Conservation (phyloP, 2,797 vertebrate species). For the Euphonia xanthogaster region DNA sequence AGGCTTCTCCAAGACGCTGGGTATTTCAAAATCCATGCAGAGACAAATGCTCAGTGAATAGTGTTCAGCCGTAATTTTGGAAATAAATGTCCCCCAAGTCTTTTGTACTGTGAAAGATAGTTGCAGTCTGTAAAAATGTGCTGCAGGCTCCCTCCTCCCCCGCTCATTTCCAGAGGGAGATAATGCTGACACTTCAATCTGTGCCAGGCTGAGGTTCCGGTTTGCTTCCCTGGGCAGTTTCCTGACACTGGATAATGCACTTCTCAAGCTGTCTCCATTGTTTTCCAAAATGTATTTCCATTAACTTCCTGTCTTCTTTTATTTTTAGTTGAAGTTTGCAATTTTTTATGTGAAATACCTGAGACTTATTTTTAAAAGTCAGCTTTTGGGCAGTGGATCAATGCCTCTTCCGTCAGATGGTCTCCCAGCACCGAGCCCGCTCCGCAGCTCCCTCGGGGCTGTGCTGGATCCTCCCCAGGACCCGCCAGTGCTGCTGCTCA, state of each 20-base stretch:
- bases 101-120: slow-evolving; percentile 5
- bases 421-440: not conserved
- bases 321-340: slow-evolving; percentile 71
- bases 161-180: slow-evolving; percentile 23
- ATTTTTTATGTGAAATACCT: slow-evolving; percentile 69
- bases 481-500: not conserved
- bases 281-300: slow-evolving; percentile 65
- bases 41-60: not conserved
- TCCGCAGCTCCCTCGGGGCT: not conserved
- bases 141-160: slow-evolving; percentile 24
- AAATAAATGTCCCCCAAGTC: slow-evolving; percentile 2
- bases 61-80: slow-evolving; percentile 23
- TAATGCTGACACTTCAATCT: slow-evolving; percentile 63
- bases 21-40: not conserved
- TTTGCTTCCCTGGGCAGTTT: slow-evolving; percentile 71
- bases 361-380: slow-evolving; percentile 61
- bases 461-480: not conserved
- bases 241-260: slow-evolving; percentile 64
- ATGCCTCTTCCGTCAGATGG: slow-evolving; percentile 40
- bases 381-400: slow-evolving; percentile 49
- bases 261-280: slow-evolving; percentile 64
- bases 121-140: not conserved
- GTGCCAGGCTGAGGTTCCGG: slow-evolving; percentile 36
- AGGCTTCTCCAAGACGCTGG: not conserved
- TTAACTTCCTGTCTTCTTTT: slow-evolving; percentile 68